phyloP scores from a whole-genome alignment of 2,113 vertebrate species.

The Osmerus mordax region DNA sequence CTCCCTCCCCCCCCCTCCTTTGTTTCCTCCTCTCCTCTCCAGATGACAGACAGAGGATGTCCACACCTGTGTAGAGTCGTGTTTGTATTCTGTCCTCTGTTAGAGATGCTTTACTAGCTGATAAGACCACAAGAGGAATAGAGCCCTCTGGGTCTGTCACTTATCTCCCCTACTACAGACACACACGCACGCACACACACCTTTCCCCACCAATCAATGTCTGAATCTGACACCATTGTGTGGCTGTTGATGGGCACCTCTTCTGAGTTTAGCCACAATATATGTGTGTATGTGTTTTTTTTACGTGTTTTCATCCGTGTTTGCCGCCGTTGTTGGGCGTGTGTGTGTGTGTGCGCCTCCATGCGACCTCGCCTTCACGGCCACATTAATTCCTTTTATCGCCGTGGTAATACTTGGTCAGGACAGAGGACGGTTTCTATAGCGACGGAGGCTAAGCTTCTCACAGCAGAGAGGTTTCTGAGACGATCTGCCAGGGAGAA shows the following conservation, averaged over 20 bases:
- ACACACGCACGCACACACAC: slow-evolving; percentile 4
- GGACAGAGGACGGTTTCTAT: slow-evolving; percentile 66
- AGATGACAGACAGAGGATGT: too few species aligned
- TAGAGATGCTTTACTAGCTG: neutral
- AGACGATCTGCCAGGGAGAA: slow-evolving; percentile 1
- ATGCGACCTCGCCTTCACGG: too few species aligned
- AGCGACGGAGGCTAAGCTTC: slow-evolving; percentile 54
- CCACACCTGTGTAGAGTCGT: too few species aligned
- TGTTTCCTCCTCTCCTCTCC: too few species aligned
- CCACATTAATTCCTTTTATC: too few species aligned
- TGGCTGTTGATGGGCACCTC: neutral
- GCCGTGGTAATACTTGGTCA: neutral
- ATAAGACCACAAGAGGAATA: slow-evolving; percentile 6
- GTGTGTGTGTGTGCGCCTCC: too few species aligned
- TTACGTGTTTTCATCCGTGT: neutral
- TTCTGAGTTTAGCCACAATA: neutral
- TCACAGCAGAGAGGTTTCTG: slow-evolving; percentile 39
- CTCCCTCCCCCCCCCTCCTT: too few species aligned
- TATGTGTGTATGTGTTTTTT: slow-evolving; percentile 6
- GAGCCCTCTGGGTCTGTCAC: slow-evolving; percentile 13
- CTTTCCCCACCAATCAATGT: slow-evolving; percentile 47
- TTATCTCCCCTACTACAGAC: slow-evolving; percentile 14
- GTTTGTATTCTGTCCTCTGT: neutral
- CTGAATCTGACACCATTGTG: slow-evolving; percentile 48
- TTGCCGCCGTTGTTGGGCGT: too few species aligned